A percentile compares a stretch with the other conserved stretches of the same genome.
Conservation (phyloP, 1,140 invertebrate species). For the Nasonia giraulti region DNA sequence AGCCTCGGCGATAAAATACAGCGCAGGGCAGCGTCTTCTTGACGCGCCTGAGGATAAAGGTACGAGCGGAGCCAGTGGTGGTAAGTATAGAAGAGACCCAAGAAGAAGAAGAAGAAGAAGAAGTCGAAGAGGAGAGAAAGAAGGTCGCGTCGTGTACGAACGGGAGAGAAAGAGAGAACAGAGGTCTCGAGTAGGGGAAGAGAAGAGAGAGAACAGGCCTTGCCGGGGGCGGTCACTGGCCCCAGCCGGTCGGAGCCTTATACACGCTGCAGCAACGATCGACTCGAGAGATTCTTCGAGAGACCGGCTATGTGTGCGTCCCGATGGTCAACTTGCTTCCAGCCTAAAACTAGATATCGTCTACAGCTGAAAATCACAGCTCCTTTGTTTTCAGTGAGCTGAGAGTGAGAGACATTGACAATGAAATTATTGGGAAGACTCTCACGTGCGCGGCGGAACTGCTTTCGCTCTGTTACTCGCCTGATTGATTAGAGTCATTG, state of each 20-base stretch:
- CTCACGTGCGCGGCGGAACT: too few species aligned
- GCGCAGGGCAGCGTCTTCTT: background rate
- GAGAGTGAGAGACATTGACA: too few species aligned
- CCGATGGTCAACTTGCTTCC: background rate
- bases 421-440: too few species aligned
- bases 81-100: background rate
- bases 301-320: background rate
- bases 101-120: background rate
- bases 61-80: background rate
- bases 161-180: background rate
- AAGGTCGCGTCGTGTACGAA: background rate
- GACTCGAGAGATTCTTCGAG: background rate
- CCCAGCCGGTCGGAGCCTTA: conserved; percentile 46
- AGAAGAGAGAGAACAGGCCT: conserved; percentile 61
- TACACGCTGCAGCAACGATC: background rate
- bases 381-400: too few species aligned
- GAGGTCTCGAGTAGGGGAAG: conserved; percentile 44
- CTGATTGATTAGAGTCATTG: too few species aligned
- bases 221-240: conserved; percentile 71
- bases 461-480: too few species aligned
- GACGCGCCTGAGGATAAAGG: background rate
- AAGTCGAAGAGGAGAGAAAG: background rate
- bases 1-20: conserved; percentile 16
- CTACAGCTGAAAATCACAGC: too few species aligned
- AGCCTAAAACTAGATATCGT: too few species aligned